phyloP scores from a whole-genome alignment of 2,113 vertebrate species.

The Agapornis roseicollis region DNA sequence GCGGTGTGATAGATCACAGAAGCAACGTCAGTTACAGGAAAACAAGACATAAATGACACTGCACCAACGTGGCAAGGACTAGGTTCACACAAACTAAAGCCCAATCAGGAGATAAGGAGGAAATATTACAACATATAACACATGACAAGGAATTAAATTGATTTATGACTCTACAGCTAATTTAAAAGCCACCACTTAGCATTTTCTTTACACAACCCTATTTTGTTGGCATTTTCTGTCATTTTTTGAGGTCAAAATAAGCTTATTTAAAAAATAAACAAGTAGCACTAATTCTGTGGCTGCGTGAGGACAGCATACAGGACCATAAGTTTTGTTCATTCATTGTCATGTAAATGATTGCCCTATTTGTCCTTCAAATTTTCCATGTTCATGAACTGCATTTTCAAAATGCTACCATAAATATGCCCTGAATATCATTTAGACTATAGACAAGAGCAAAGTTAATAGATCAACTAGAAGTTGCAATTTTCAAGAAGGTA shows the following conservation, averaged over 20 bases:
- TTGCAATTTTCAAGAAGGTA: background rate
- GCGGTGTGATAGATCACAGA: conserved; percentile 6
- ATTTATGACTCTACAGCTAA: background rate
- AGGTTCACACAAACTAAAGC: background rate
- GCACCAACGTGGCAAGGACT: background rate
- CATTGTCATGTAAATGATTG: background rate
- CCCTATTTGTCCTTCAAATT: background rate
- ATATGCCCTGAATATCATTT: background rate
- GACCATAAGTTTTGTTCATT: background rate
- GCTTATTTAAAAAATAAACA: background rate
- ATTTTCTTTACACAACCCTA: background rate
- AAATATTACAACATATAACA: background rate
- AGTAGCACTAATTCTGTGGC: background rate
- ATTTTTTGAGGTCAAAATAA: background rate
- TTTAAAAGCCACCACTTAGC: background rate
- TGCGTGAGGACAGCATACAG: background rate
- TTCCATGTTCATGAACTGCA: background rate
- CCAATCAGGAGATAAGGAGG: background rate
- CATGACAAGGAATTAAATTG: background rate
- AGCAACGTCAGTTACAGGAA: background rate
- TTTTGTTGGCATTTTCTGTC: background rate
- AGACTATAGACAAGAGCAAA: background rate
- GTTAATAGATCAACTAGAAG: background rate
- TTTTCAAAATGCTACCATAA: background rate
- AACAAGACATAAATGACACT: background rate